Percentiles rank a stretch among this genome's conserved stretches.
These are phyloP conservation scores for Thera obeliscata DNA, from an alignment of 2,888 invertebrate genomes.

Conservation along the genomic window DNA sequence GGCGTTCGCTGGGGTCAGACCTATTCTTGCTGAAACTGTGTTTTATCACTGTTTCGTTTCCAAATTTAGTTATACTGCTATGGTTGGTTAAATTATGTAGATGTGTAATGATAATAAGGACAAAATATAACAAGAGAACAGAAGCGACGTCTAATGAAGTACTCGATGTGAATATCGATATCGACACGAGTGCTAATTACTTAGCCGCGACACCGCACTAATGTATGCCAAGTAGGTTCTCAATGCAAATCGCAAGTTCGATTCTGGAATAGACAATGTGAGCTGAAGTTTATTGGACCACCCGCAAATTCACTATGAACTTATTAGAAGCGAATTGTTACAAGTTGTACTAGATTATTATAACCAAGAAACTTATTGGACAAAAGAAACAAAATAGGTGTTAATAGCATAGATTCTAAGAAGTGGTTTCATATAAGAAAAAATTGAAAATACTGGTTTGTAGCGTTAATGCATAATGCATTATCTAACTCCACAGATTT, in stretches of 20 bases:
- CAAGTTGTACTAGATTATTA: neutral
- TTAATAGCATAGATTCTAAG: slow-evolving; percentile 12
- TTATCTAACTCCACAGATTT: slow-evolving; percentile 26
- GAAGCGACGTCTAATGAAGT: slow-evolving; percentile 66
- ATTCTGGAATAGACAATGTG: slow-evolving; percentile 83
- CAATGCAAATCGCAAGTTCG: slow-evolving; percentile 83
- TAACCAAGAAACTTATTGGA: neutral
- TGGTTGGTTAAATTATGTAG: neutral
- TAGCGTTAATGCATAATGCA: slow-evolving; percentile 29
- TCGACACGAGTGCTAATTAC: slow-evolving; percentile 76
- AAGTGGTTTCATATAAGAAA: slow-evolving; percentile 2
- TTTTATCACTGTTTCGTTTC: slow-evolving; percentile 3
- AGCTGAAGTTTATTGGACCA: slow-evolving; percentile 78
- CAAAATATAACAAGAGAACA: slow-evolving; percentile 39
- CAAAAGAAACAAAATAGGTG: neutral
- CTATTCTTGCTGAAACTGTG: slow-evolving; percentile 34
- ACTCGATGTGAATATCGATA: slow-evolving; percentile 74
- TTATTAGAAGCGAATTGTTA: slow-evolving; percentile 24
- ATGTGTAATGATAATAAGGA: slow-evolving; percentile 5
- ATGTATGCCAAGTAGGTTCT: slow-evolving; percentile 79
- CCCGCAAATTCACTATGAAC: slow-evolving; percentile 65
- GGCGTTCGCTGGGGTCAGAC: slow-evolving; percentile 75
- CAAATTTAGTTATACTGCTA: neutral
- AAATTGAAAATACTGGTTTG: slow-evolving; percentile 18
- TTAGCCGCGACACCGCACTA: slow-evolving; percentile 70